Evolutionary conservation across 2,113 vertebrate genomes (phyloP), one percentile per base, ranked within the genome.

Genomic region (Anser cygnoides): DNA sequence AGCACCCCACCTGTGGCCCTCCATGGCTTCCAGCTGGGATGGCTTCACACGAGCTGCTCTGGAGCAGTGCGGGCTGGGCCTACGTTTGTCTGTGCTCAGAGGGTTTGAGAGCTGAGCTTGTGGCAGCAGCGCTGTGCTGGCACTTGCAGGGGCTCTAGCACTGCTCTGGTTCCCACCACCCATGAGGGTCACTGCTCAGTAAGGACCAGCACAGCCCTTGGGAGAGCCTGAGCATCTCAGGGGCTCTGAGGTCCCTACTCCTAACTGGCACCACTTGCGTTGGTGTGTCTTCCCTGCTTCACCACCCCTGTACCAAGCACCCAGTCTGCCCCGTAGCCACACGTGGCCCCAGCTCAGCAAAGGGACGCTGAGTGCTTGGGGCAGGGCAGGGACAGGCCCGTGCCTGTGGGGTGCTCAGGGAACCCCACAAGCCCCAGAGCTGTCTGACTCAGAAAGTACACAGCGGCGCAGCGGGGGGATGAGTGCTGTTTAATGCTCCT

Each of bases 391-490:
- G 35, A n/a, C n/a, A 1, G 2, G 13, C 21, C 50, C 1, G 0
- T 35, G 25, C 35, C 10, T 17, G 61, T 3, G 5, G 20, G 33
- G 22, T 61, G 29, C 10, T 71, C 52, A 7, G 1, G 33, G 13
- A 25, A 4, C 12, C 16, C 62, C 26, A 8, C 7, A 25, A 62
- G 26, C 49, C 2, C 3, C 26, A 1, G 13, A 52, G 19, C 35
- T 35, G 22, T 66, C 35, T 1, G 1, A 23, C 37, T 49, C 43
- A 76, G 23, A 80, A 91, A 2, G 65, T 22, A 44, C 17, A 23
- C 58, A 55, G 49, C 37, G 41, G 10, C 12, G 0, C 0, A 6
- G 33, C 0, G 0, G 35, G 10, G 33, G 4, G 28, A 16, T 0
- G 0, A 52, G n/a, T 13, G 25, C 9, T 0, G 0, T 95, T 97